phyloP scores from a whole-genome alignment of 2,797 vertebrate genomes.

The Galagoides demidoff region DNA sequence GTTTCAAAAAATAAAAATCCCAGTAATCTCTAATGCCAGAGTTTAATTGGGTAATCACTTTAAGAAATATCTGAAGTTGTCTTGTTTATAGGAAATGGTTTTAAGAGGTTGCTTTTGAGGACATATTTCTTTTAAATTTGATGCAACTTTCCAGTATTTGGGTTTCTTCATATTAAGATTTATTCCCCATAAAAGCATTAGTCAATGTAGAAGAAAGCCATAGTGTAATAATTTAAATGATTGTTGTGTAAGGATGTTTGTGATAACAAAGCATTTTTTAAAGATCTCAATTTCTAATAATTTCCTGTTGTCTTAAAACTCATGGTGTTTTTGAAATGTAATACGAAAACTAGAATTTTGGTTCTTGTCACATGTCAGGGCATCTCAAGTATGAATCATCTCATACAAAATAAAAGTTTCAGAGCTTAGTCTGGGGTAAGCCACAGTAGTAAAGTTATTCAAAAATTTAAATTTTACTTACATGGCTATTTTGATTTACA shows the following conservation, averaged over 20 bases:
- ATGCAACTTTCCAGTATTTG: not conserved
- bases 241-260: not conserved
- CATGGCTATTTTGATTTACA: not conserved
- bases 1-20: not conserved
- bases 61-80: constrained; percentile 18
- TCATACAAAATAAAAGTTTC: not conserved
- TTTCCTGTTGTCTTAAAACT: not conserved
- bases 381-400: not conserved
- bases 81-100: constrained; percentile 36
- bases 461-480: not conserved
- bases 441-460: not conserved
- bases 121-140: constrained; percentile 22
- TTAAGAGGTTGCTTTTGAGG: constrained; percentile 28
- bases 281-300: constrained; percentile 28
- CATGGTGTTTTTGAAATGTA: not conserved
- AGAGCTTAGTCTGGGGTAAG: not conserved
- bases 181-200: not conserved
- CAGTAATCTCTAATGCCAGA: not conserved
- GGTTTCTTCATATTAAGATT: constrained; percentile 30
- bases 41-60: constrained; percentile 29
- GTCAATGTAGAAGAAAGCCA: not conserved
- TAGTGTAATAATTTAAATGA: not conserved
- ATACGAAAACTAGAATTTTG: not conserved
- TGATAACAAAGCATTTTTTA: not conserved
- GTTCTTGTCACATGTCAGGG: not conserved